Base-by-base conservation (phyloP, 2,888 invertebrate species). In the Harmothoe impar region DNA sequence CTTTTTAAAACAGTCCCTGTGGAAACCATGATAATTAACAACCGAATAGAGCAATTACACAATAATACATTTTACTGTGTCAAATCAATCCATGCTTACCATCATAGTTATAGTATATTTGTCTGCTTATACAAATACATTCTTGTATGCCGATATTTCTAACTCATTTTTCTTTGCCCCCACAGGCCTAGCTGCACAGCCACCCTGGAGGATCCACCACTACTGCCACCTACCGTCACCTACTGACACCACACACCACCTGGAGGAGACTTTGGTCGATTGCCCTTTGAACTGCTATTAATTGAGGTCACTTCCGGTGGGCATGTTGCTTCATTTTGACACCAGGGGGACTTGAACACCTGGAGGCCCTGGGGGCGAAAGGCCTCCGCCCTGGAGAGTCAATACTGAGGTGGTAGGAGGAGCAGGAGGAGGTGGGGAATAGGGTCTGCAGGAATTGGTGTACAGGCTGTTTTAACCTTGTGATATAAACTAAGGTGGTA, bases 261-360 rank as follows among this genome's bases (percentile, higher is more conserved):
- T 33, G 35, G 20, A 7, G 81, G 23, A 1, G 81, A 17, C 43
- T 1, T 1, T 0, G 20, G 81, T 81, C 81, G 81, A 81, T 81
- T 81, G 81, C 35, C 81, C 43, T 25, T 25, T 81, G 81, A 33
- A 35, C 81, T 12, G 81, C 43, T 35, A 81, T 81, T 81, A 81
- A 81, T 81, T 81, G 81, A 43, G 81, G 35, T 81, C 81, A 81
- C 81, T 81, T 81, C 81, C 81, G 81, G 35, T 81, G 15, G 5
- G 81, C 43, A 33, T 81, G 81, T 81, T 81, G 43, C 81, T 81
- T 43, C 23, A 7, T 17, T 33, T 35, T 5, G 15, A 33, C 81
- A 25, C 81, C 81, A 81, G 81, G 81, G n/a, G 81, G 33, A 15
- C 0, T 10, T n/a, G 23, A 81, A 20, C 81, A 81, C 81, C 81